Base-by-base conservation (phyloP, 2,888 invertebrate genomes). In the Drosophila villosipedis region DNA sequence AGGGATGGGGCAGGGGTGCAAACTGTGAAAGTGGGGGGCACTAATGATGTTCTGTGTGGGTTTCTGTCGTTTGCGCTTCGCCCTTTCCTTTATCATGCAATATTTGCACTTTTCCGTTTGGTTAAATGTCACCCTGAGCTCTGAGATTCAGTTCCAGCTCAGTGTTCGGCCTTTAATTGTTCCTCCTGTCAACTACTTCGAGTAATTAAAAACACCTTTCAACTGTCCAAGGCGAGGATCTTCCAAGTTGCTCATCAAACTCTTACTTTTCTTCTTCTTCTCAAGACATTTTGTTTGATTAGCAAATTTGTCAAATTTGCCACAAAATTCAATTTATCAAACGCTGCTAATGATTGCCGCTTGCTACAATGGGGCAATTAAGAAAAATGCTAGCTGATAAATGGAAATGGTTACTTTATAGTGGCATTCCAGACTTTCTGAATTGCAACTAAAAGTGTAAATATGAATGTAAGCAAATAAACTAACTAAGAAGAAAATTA, bases 181-280 rank as follows among this genome's bases (percentile, higher is more conserved):
- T 79, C 76, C 83, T 73, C 60, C 67, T 88, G 89, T 86, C 89
- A 82, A 88, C 80, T 86, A 79, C 77, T 78, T 71, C 64, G 66
- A 83, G 85, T 91, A 92, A 92, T 92, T 92, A 92, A 92, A 92
- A 91, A 91, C 92, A 92, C 92, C 92, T 92, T 92, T 92, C 78
- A 82, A 86, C 83, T 83, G 91, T 89, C 91, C 68, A 76, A 82
- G 73, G 73, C 59, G 43, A 50, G 61, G 67, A 69, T 64, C 35
- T 65, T 53, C 54, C 52, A 57, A 69, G 55, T 58, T 61, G 41
- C 25, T 25, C 10, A 33, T 37, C 58, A 31, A 12, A 28, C 19
- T 41, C 55, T 30, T 30, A 28, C 25, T 47, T 47, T 30, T 25
- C 25, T 43, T 10, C 7, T n/a, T 19, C 7, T 16, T 47, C 25